Evolutionary conservation across 1,140 invertebrate genomes (phyloP).

Genomic region (Cardiocondyla obscurior): DNA sequence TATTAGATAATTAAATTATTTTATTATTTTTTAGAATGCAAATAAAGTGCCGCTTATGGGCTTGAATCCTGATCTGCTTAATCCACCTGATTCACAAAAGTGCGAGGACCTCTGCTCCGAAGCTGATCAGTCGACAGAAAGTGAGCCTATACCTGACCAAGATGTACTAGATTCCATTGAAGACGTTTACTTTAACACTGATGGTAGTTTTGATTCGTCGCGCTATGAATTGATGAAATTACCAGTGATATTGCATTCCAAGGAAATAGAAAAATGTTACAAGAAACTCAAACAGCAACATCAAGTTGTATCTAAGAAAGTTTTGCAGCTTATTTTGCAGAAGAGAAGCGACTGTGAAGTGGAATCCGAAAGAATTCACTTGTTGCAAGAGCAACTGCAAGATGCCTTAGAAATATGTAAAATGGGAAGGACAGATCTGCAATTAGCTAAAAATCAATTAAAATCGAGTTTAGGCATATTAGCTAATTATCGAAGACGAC

Average conservation of each 20-base stretch:
- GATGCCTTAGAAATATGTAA: conserved; percentile 89
- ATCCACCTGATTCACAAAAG: conserved; percentile 73
- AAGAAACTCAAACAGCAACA: conserved; percentile 89
- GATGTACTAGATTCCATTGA: conserved; percentile 90
- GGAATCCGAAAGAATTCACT: conserved; percentile 92
- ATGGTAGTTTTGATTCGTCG: conserved; percentile 87
- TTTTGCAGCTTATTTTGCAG: conserved; percentile 95
- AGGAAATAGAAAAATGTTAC: conserved; percentile 88
- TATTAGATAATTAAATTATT: too few relatives aligned
- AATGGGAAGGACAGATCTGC: conserved; percentile 88
- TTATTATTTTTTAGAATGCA: conserved; percentile 69
- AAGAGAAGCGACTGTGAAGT: conserved; percentile 93
- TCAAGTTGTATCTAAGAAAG: conserved; percentile 95
- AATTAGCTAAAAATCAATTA: conserved; percentile 90
- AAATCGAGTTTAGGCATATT: conserved; percentile 93
- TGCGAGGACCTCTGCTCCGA: conserved; percentile 72
- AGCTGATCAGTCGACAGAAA: conserved; percentile 75
- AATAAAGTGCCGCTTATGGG: conserved; percentile 80
- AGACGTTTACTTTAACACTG: conserved; percentile 86
- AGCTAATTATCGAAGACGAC: conserved; percentile 93
- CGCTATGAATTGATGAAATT: conserved; percentile 89
- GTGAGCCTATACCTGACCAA: conserved; percentile 87
- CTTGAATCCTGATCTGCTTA: conserved; percentile 77
- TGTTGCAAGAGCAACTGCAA: conserved; percentile 90
- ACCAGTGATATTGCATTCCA: conserved; percentile 86